Evolutionary conservation across 2,888 invertebrate species (phyloP).

Genomic region (Dasysyrphus tricinctus): DNA sequence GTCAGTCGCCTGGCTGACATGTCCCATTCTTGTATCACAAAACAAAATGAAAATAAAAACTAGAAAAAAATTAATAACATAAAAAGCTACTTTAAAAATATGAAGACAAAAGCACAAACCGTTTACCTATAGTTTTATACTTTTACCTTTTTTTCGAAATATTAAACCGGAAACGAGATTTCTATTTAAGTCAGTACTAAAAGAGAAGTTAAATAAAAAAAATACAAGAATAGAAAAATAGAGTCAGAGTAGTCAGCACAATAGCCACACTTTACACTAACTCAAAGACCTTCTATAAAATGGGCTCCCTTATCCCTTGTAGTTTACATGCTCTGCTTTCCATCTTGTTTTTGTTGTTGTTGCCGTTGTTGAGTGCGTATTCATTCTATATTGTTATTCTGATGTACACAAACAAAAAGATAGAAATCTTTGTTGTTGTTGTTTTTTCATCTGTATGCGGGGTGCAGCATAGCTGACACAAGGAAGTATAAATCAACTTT

Average conservation of each 20-base stretch:
- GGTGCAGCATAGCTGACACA: constrained; percentile 66
- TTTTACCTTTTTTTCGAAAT: constrained; percentile 41
- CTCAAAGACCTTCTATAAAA: constrained; percentile 26
- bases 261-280: background rate
- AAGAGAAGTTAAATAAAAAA: background rate
- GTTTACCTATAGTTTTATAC: constrained; percentile 19
- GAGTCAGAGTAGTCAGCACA: constrained; percentile 43
- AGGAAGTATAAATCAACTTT: constrained; percentile 72
- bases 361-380: constrained; percentile 48
- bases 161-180: constrained; percentile 58
- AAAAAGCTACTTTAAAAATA: constrained; percentile 25
- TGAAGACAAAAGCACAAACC: constrained; percentile 23
- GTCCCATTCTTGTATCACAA: constrained; percentile 26
- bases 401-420: constrained; percentile 37
- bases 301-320: background rate
- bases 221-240: constrained; percentile 21
- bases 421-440: constrained; percentile 36
- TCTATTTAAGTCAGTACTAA: constrained; percentile 18
- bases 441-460: constrained; percentile 2
- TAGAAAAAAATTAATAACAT: background rate
- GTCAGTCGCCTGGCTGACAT: constrained; percentile 29
- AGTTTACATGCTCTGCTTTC: constrained; percentile 5
- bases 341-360: constrained; percentile 34
- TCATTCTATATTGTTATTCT: constrained; percentile 20
- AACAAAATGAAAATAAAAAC: background rate